Evolutionary conservation across 2,113 vertebrate genomes (phyloP), one percentile per base, ranked within the genome.

Genomic region (Sphyrna mokarran): DNA sequence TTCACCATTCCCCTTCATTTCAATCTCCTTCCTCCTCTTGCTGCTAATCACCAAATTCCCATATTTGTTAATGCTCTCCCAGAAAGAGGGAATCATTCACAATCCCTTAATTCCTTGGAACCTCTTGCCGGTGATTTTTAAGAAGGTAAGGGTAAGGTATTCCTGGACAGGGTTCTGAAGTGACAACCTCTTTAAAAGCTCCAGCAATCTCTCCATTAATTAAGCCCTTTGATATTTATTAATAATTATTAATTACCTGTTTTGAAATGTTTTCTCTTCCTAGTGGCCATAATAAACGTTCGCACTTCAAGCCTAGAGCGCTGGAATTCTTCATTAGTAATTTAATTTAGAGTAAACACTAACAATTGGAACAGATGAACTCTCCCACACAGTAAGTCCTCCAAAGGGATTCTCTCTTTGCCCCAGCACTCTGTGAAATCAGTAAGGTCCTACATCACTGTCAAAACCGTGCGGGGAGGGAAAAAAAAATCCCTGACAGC

Each of bases 291-390:
- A 66, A 90, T 93, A 66, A 11, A 93, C 10, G 33, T 66, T 33
- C 63, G 26, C n/a, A 14, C 33, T 93, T 93, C 89, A 93, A 93
- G 89, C 89, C 58, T 3, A 68, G 89, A 18, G 89, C 89, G 66
- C n/a, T 10, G 33, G 33, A 93, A 66, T 93, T 66, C n/a, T 93
- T 93, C 61, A 93, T 93, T 93, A 66, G 16, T 93, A 37, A 93
- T 93, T 93, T 93, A 93, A 66, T 93, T 66, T 66, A 2, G n/a
- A 93, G 89, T 37, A 93, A 93, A 93, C n/a, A 93, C 16, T 66
- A 16, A 18, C 89, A 95, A 94, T 95, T 95, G 68, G 54, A 95
- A 29, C 5, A 72, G 69, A 72, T 95, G 94, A 95, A 95, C 40
- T 95, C 94, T 72, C 69, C 94, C 69, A 72, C 33, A 22, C 89